A percentile compares a stretch with the other conserved stretches of the same genome.
phyloP scores from a whole-genome alignment of 2,797 vertebrate species.

The Micrastur ruficollis region DNA sequence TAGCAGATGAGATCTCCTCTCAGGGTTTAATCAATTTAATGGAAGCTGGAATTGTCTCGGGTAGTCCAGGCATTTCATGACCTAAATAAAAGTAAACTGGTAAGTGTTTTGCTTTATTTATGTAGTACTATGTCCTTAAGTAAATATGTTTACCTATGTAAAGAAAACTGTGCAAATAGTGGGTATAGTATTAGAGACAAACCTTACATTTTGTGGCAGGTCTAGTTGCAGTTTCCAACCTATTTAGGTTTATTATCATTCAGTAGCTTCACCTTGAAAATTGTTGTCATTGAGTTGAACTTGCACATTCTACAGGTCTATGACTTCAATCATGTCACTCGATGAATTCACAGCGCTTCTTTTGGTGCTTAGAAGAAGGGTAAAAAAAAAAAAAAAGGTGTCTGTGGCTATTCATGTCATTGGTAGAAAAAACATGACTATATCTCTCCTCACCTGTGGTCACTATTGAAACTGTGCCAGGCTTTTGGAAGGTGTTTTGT shows the following conservation, averaged over 20 bases:
- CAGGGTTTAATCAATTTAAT: background rate
- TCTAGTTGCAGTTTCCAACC: background rate
- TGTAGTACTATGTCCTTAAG: accelerated
- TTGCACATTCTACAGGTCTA: background rate
- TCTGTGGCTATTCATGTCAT: background rate
- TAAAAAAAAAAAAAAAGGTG: background rate
- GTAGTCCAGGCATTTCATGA: background rate
- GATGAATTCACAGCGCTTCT: background rate
- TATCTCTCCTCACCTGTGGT: background rate
- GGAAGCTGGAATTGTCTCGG: background rate
- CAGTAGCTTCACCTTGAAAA: background rate
- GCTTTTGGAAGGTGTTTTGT: background rate
- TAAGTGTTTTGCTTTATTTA: background rate
- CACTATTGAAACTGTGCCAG: background rate
- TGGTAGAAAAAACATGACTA: background rate
- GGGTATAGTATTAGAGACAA: background rate
- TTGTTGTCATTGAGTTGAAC: background rate
- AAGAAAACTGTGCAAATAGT: background rate
- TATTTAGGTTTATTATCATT: background rate
- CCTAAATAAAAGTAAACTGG: background rate
- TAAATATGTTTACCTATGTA: background rate
- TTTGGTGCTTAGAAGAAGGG: background rate
- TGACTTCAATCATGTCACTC: background rate
- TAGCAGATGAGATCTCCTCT: background rate
- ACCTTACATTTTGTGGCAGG: background rate